Percentiles rank a stretch among this genome's conserved stretches.
phyloP scores from a whole-genome alignment of 2,888 invertebrate genomes.

The Eurois occulta region DNA sequence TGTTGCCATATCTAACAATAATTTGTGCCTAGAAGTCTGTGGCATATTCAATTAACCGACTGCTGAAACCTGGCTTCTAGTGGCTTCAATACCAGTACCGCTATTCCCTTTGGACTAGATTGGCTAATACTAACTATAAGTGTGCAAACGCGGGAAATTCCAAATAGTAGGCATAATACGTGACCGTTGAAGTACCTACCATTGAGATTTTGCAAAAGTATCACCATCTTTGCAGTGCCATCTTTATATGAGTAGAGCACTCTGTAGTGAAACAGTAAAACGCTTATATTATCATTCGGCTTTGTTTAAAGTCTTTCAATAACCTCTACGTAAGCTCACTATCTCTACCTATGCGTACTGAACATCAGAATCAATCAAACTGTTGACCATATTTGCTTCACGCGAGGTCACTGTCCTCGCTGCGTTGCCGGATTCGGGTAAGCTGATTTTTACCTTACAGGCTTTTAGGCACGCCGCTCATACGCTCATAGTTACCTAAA shows the following conservation, averaged over 20 bases:
- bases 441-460: not conserved
- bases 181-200: not conserved
- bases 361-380: not conserved
- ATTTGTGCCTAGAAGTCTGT: not conserved
- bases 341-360: not conserved
- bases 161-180: not conserved
- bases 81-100: slow-evolving; percentile 10
- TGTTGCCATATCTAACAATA: not conserved
- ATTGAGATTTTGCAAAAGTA: too few species aligned
- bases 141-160: not conserved
- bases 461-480: not conserved
- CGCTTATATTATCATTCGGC: not conserved
- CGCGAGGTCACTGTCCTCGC: not conserved
- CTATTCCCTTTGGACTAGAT: not conserved
- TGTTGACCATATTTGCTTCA: not conserved
- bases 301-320: not conserved
- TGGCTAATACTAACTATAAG: not conserved
- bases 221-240: too few species aligned
- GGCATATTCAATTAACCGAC: slow-evolving; percentile 6
- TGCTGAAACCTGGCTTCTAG: not conserved
- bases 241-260: too few species aligned
- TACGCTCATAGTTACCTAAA: not conserved
- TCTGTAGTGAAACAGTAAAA: too few species aligned
- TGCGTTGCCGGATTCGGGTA: not conserved
- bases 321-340: not conserved